These are phyloP conservation scores for Drosophila setifemur DNA, from an alignment of 1,140 invertebrate species.

Conservation along the genomic window DNA sequence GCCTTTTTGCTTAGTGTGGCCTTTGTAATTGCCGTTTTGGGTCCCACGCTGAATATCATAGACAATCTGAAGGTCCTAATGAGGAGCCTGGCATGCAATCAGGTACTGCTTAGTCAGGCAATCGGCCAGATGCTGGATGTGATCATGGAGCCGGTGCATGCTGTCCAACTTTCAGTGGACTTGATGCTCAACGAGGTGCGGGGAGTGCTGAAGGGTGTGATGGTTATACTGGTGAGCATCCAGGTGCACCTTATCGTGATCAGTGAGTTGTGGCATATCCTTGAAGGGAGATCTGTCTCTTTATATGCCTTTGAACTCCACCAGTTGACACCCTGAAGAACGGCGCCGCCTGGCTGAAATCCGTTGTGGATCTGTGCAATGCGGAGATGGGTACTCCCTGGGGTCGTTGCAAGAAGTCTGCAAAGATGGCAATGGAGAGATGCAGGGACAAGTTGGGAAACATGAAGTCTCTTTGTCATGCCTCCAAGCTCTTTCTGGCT, in stretches of 20 bases:
- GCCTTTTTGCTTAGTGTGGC: constrained; percentile 90
- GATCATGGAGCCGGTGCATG: constrained; percentile 86
- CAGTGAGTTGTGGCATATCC: constrained; percentile 80
- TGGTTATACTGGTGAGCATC: constrained; percentile 85
- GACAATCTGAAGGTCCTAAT: constrained; percentile 90
- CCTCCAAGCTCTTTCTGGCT: constrained; percentile 84
- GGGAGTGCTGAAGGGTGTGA: constrained; percentile 84
- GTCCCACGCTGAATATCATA: constrained; percentile 90
- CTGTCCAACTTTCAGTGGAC: constrained; percentile 86
- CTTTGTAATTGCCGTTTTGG: constrained; percentile 89
- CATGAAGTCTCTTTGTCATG: constrained; percentile 85
- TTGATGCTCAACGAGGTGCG: constrained; percentile 85
- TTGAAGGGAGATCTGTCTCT: too few relatives aligned
- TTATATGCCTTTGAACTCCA: too few relatives aligned
- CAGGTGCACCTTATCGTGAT: constrained; percentile 83
- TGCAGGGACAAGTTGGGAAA: constrained; percentile 85
- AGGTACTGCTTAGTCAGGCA: constrained; percentile 88
- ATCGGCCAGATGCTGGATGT: constrained; percentile 86
- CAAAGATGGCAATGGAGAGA: constrained; percentile 85
- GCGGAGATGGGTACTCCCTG: constrained; percentile 87
- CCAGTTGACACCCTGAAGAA: constrained; percentile 86
- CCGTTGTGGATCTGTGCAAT: constrained; percentile 88
- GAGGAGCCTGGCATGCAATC: constrained; percentile 90
- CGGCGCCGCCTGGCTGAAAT: constrained; percentile 87
- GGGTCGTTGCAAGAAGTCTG: constrained; percentile 84